Evolutionary conservation across 2,888 invertebrate species (phyloP).

Genomic region (Atethmia centrago): DNA sequence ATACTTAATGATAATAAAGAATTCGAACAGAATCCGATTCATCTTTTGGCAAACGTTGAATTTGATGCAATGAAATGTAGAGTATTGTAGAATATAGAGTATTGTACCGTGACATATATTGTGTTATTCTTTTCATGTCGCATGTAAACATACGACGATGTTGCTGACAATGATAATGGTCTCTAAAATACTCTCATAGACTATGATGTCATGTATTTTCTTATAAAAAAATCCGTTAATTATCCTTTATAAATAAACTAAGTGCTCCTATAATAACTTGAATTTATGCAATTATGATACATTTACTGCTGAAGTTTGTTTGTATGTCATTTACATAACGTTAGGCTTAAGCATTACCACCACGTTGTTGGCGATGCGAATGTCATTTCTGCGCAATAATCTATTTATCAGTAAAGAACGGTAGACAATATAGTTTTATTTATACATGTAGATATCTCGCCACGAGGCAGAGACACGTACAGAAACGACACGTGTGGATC

Average conservation of each 20-base stretch:
- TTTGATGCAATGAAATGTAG: conserved; percentile 7
- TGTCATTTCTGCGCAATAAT: conserved; percentile 69
- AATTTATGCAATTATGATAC: conserved; percentile 1
- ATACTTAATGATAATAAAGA: too few species aligned
- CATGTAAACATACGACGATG: neutral
- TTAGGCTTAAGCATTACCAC: conserved; percentile 18
- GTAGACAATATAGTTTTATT: conserved; percentile 60
- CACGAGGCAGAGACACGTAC: conserved; percentile 69
- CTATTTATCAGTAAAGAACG: conserved; percentile 60
- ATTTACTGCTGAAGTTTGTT: conserved; percentile 23
- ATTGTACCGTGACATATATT: neutral
- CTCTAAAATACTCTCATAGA: neutral
- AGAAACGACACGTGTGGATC: conserved; percentile 67
- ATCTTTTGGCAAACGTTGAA: conserved; percentile 50
- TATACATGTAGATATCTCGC: conserved; percentile 50
- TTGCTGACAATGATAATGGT: neutral
- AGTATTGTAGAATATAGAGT: neutral
- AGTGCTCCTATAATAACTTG: neutral
- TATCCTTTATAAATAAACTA: neutral
- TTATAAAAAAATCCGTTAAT: neutral
- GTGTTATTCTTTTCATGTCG: neutral
- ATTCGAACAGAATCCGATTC: conserved; percentile 4
- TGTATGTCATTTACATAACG: conserved; percentile 13
- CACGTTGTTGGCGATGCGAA: conserved; percentile 47
- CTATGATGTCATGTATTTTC: neutral